Evolutionary conservation across 2,888 invertebrate genomes (phyloP).

Genomic region (Machimus atricapillus): DNA sequence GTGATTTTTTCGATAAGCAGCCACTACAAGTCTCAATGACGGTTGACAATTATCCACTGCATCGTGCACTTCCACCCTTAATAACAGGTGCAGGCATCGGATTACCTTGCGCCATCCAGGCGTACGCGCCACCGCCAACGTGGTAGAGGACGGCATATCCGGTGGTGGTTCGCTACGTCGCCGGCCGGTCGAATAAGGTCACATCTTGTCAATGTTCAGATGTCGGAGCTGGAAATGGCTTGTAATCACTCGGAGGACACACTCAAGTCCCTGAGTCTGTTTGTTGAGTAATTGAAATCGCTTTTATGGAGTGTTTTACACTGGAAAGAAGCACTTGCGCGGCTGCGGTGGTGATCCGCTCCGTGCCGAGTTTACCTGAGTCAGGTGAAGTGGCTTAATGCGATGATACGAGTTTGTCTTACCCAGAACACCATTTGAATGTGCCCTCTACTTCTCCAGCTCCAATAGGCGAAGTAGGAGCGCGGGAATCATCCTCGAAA

Average conservation of each 20-base stretch:
- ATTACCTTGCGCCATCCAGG: not conserved
- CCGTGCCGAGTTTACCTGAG: conserved; percentile 19
- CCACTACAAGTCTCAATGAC: not conserved
- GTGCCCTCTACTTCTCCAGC: not conserved
- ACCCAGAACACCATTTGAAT: conserved; percentile 7
- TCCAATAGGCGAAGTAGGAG: not conserved
- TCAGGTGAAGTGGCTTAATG: conserved; percentile 39
- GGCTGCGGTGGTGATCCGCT: conserved; percentile 12
- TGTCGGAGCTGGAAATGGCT: conserved; percentile 29
- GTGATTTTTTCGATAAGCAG: not conserved
- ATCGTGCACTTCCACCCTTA: conserved; percentile 28
- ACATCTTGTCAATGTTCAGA: conserved; percentile 14
- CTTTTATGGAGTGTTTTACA: conserved; percentile 36
- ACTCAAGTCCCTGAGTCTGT: conserved; percentile 22
- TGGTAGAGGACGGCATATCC: conserved; percentile 9
- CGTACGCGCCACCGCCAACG: conserved; percentile 4
- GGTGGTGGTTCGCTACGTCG: not conserved
- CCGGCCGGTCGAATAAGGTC: conserved; percentile 16
- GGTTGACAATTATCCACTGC: not conserved
- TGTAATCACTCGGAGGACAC: conserved; percentile 38
- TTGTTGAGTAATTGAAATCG: conserved; percentile 40
- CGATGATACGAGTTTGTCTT: conserved; percentile 28
- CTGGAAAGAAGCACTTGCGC: conserved; percentile 11
- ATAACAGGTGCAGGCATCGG: conserved; percentile 39
- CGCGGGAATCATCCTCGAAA: not conserved